phyloP scores from a whole-genome alignment of 2,113 vertebrate genomes.

The Nicator chloris region DNA sequence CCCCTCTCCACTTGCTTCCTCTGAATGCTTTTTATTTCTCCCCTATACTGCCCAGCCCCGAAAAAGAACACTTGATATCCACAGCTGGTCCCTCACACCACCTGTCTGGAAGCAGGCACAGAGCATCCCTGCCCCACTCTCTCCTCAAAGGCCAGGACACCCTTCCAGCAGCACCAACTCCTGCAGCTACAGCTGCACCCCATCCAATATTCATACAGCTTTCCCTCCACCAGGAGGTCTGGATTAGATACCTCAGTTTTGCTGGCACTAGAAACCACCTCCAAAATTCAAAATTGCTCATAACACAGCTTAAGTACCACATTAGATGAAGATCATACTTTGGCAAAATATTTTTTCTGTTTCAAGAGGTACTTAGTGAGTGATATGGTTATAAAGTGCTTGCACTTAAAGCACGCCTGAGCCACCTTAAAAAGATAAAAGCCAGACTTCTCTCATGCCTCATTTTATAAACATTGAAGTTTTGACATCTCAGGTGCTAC shows the following conservation, averaged over 20 bases:
- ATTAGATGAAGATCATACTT: neutral
- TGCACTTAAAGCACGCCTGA: neutral
- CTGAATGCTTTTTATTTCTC: neutral
- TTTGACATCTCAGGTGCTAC: neutral
- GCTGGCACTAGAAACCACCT: neutral
- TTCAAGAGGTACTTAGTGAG: neutral
- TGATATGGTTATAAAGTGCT: neutral
- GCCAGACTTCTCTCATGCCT: neutral
- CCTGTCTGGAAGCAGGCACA: neutral
- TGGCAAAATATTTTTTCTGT: neutral
- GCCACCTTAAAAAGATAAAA: neutral
- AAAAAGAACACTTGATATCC: neutral
- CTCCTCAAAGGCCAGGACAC: neutral
- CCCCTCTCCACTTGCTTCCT: neutral
- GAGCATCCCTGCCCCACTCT: neutral
- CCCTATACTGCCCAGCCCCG: neutral
- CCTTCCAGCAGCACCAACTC: neutral
- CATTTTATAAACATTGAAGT: neutral
- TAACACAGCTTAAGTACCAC: neutral
- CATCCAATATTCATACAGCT: neutral
- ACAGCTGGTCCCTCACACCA: neutral
- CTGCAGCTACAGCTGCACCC: neutral
- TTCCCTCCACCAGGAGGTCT: neutral
- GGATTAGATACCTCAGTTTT: neutral
- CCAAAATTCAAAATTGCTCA: neutral